Evolutionary conservation across 2,888 invertebrate species (phyloP).

Genomic region (Cristatella mucedo): DNA sequence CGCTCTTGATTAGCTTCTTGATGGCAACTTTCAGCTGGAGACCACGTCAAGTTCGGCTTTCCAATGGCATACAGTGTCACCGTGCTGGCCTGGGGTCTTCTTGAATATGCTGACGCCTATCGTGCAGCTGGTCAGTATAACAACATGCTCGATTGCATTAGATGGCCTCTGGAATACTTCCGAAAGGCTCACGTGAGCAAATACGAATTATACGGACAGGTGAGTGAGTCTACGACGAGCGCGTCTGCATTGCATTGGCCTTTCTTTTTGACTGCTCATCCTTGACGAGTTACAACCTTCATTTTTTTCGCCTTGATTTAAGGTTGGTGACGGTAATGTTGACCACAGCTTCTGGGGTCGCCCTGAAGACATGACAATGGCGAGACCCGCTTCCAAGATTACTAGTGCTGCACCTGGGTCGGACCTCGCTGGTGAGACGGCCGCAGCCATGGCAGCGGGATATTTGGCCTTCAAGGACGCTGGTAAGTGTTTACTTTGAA

Average conservation of each 20-base stretch:
- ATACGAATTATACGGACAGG: constrained; percentile 35
- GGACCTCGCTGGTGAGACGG: constrained; percentile 47
- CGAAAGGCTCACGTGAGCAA: constrained; percentile 41
- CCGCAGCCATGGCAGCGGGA: constrained; percentile 45
- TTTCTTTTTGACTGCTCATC: no score
- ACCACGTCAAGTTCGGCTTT: constrained; percentile 25
- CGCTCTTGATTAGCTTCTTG: no score
- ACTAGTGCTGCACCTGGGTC: constrained; percentile 45
- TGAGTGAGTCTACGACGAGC: constrained; percentile 40
- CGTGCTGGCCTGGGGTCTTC: constrained; percentile 20
- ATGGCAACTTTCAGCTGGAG: constrained; percentile 22
- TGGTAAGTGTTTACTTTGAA: no score
- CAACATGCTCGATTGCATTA: constrained; percentile 30
- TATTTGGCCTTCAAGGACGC: constrained; percentile 5
- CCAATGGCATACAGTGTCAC: constrained; percentile 23
- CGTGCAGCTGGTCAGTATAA: constrained; percentile 17
- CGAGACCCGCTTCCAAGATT: constrained; percentile 46
- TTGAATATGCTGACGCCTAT: constrained; percentile 22
- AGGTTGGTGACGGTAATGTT: constrained; percentile 38
- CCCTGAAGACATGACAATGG: constrained; percentile 46
- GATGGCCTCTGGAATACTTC: constrained; percentile 49
- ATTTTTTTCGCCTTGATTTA: no score
- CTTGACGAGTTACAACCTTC: no score
- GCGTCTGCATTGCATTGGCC: no score
- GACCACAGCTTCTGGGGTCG: constrained; percentile 49